Percentiles rank a stretch among this genome's conserved stretches.
Evolutionary conservation across 2,113 vertebrate species (phyloP).

Genomic region (Poecilia latipinna): DNA sequence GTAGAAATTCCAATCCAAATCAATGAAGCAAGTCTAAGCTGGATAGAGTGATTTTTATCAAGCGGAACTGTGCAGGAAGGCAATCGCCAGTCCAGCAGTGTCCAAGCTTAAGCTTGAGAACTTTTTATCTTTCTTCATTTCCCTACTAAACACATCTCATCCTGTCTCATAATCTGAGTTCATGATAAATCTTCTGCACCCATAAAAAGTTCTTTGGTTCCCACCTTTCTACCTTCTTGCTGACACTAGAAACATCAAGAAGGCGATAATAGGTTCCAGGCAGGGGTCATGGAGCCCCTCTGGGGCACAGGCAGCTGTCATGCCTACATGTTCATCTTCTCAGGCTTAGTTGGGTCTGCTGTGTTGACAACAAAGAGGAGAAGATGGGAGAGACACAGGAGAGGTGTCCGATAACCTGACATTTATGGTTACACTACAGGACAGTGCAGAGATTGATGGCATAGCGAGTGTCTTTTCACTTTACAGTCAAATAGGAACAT

Average conservation of each 20-base stretch:
- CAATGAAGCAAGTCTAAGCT: too few relatives aligned
- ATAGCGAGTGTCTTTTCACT: constrained; percentile 34
- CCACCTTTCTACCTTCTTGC: constrained; percentile 31
- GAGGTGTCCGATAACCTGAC: constrained; percentile 46
- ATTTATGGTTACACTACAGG: constrained; percentile 25
- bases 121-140: constrained; percentile 20
- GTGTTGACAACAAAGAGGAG: constrained; percentile 60
- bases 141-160: constrained; percentile 30
- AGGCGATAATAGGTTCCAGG: constrained; percentile 66
- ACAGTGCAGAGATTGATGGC: constrained; percentile 10
- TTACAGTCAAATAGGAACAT: constrained; percentile 37
- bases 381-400: constrained; percentile 26
- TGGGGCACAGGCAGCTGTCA: constrained; percentile 49
- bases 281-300: constrained; percentile 54
- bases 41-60: too few relatives aligned
- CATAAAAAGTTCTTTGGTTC: constrained; percentile 45
- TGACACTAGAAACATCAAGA: constrained; percentile 68
- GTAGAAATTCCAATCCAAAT: too few relatives aligned
- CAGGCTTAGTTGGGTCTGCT: constrained; percentile 4
- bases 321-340: constrained; percentile 36
- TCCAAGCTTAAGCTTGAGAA: constrained; percentile 12
- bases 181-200: constrained; percentile 20
- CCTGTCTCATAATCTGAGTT: constrained; percentile 38
- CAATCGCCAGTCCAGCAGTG: neutral
- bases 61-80: too few relatives aligned